Base-by-base conservation (phyloP, 2,888 invertebrate species). In the Epistrophe grossulariae region DNA sequence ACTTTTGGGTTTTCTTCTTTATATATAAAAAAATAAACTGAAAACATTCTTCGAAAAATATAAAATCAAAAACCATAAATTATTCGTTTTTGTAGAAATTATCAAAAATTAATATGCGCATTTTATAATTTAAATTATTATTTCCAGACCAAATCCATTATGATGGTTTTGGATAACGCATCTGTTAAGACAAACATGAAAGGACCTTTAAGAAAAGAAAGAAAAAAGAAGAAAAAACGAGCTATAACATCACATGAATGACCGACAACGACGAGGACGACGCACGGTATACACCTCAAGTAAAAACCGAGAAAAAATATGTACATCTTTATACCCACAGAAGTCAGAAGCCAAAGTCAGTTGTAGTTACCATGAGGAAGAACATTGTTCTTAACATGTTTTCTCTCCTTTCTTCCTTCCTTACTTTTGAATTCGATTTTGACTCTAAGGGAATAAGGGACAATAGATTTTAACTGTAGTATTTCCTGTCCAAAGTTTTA, bases 401-500 rank as follows among this genome's bases (percentile, higher is more conserved):
- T 74, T 79, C 50, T 57, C 31, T 31, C 45, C 48, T 45, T 35
- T 8, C 48, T 45, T 35, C 13, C 48, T 35, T 7, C 17, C 11
- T 31, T 35, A 24, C 1, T 38, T 80, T 52, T 48, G 71, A 9
- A 28, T 35, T 45, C 24, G 15, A 15, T 40, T 40, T 13, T 13
- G 11, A 55, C 17, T 15, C 5, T 3, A 43, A 0, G 4, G 6
- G 8, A n/a, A 2, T n/a, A 8, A 19, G 55, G 19, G 43, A 66
- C 73, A 68, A 40, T 50, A 60, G 76, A 57, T 38, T 62, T 78
- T 28, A 82, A 82, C 82, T 82, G 35, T 35, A 79, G 71, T 82
- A 76, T 66, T 87, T 79, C 71, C 76, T 79, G 87, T 83, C 87
- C 38, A 79, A 87, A 87, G 83, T 79, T 87, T 83, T 83, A 79